These are phyloP conservation scores for Drosophila mayri DNA, from an alignment of 1,140 invertebrate genomes.

Conservation along the genomic window DNA sequence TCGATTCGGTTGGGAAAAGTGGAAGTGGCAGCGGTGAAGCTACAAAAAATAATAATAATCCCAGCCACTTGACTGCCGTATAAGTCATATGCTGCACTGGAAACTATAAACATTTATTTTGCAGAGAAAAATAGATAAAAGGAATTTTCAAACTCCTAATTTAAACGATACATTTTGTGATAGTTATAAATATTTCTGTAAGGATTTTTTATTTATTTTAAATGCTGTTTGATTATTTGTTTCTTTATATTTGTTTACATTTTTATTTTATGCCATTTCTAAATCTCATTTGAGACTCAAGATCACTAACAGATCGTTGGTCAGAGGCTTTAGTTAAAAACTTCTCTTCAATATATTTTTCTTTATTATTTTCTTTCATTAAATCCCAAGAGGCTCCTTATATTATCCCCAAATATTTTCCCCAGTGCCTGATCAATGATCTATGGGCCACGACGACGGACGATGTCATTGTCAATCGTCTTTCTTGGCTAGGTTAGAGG, in stretches of 20 bases:
- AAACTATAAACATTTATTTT: neutral
- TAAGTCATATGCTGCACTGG: slow-evolving; percentile 16
- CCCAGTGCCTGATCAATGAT: neutral
- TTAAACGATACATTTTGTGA: neutral
- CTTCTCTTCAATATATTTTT: neutral
- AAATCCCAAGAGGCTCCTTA: neutral
- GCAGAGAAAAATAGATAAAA: too few species aligned
- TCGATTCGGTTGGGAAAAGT: slow-evolving; percentile 42
- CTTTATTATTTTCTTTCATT: neutral
- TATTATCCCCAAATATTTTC: neutral
- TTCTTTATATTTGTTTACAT: neutral
- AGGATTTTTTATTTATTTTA: neutral
- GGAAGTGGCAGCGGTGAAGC: slow-evolving; percentile 32
- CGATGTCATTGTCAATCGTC: neutral
- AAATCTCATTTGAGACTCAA: neutral
- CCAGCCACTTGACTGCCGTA: slow-evolving; percentile 37
- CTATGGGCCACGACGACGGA: neutral
- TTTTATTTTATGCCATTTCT: neutral
- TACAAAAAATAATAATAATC: slow-evolving; percentile 12
- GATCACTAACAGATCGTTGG: neutral
- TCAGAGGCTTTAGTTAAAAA: neutral
- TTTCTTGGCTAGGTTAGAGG: neutral
- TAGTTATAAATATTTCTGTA: neutral
- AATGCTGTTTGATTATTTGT: neutral
- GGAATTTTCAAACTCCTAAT: neutral